Conservation (phyloP, 2,888 invertebrate species). For the Petrolisthes manimaculis region DNA sequence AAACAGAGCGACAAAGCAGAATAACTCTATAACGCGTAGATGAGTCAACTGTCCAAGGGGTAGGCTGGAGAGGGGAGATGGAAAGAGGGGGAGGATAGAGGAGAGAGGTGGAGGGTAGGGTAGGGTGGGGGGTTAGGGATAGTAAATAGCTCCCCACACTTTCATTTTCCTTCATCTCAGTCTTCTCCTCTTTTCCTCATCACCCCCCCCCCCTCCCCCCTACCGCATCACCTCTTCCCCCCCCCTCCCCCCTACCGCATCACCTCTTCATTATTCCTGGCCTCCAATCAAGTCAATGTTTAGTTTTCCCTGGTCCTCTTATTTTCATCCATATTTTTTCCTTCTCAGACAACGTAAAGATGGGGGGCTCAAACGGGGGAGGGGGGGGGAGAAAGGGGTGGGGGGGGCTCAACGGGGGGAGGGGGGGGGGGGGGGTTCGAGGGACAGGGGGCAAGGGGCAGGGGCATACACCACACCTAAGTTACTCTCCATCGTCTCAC, state of each 20-base stretch:
- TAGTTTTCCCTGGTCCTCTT: too few species aligned
- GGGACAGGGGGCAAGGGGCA: too few species aligned
- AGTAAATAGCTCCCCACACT: background rate
- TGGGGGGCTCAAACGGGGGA: background rate
- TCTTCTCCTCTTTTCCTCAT: background rate
- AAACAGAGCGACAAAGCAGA: too few species aligned
- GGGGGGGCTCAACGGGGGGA: too few species aligned
- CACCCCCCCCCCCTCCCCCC: background rate
- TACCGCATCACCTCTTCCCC: background rate
- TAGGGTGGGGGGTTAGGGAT: background rate
- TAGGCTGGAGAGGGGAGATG: constrained; percentile 8
- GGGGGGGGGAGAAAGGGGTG: background rate
- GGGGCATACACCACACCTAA: too few species aligned
- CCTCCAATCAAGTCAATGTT: background rate
- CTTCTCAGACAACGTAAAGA: too few species aligned
- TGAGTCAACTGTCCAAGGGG: background rate
- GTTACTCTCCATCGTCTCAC: too few species aligned
- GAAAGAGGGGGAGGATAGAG: background rate
- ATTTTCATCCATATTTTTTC: too few species aligned
- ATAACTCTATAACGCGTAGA: too few species aligned
- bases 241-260: background rate
- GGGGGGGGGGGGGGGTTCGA: too few species aligned
- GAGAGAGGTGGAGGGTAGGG: background rate
- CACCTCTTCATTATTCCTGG: background rate
- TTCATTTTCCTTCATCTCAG: background rate